A percentile compares a stretch with the other conserved stretches of the same genome.
phyloP scores from a whole-genome alignment of 2,113 vertebrate species.

The Halcyon senegalensis region DNA sequence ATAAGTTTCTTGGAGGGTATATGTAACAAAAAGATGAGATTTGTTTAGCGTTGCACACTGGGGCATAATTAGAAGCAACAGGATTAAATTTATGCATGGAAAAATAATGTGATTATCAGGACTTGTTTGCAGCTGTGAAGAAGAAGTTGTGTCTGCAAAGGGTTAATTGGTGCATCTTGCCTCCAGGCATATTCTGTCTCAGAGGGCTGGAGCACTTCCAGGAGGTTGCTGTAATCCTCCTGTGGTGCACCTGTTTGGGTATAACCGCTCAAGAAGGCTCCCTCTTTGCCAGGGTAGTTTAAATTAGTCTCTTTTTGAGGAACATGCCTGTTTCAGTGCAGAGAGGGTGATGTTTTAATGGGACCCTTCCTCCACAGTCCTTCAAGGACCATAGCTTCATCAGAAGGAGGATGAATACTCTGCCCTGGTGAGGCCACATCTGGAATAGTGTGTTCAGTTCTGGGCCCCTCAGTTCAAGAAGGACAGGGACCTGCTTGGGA shows the following conservation, averaged over 20 bases:
- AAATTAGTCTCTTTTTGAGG: not conserved
- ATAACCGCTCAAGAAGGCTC: not conserved
- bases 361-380: not conserved
- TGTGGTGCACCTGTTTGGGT: not conserved
- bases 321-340: not conserved
- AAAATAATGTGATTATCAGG: constrained; percentile 41
- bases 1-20: constrained; percentile 45
- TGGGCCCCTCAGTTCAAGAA: too few relatives aligned
- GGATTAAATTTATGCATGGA: constrained; percentile 13
- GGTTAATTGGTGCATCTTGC: not conserved
- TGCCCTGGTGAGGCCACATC: too few relatives aligned
- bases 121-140: not conserved
- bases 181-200: not conserved
- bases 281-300: not conserved
- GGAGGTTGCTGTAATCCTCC: not conserved
- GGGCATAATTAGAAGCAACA: constrained; percentile 46
- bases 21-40: constrained; percentile 26
- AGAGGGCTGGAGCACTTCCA: not conserved
- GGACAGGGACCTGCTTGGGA: too few relatives aligned
- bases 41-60: constrained; percentile 23
- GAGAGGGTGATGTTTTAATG: not conserved
- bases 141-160: not conserved
- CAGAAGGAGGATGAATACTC: not conserved
- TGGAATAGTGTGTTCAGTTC: too few relatives aligned
- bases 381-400: not conserved